Evolutionary conservation across 2,888 invertebrate species (phyloP).

Genomic region (Caenorhabditis imperialis): DNA sequence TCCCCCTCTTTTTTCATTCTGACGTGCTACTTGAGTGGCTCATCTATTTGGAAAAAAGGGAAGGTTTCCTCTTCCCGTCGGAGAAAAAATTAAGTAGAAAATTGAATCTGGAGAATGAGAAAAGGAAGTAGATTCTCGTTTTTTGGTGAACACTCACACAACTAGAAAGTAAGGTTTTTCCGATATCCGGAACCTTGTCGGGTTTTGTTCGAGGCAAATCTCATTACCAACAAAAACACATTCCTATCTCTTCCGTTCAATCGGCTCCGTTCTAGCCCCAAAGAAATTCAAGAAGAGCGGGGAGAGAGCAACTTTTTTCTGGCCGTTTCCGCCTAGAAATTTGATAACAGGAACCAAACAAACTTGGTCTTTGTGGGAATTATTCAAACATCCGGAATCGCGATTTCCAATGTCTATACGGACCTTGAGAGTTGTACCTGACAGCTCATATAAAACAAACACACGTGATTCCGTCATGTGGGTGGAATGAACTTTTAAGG

Average conservation of each 20-base stretch:
- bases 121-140: constrained; percentile 27
- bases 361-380: not conserved
- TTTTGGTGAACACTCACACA: not conserved
- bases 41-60: no score
- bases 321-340: not conserved
- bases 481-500: constrained; percentile 19
- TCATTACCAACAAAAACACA: no score
- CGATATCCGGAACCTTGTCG: constrained; percentile 6
- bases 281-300: constrained; percentile 9
- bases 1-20: constrained; percentile 4
- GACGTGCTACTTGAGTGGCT: constrained; percentile 26
- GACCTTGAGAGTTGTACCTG: not conserved
- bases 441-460: no score
- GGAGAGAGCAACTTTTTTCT: constrained; percentile 9
- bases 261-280: no score
- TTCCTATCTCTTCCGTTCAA: no score
- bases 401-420: constrained; percentile 1
- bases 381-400: constrained; percentile 18
- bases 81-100: constrained; percentile 24
- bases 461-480: no score
- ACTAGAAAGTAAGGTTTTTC: no score
- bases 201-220: constrained; percentile 13
- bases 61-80: not conserved
- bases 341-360: constrained; percentile 21
- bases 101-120: constrained; percentile 32